These are phyloP conservation scores for Pseudocheirus occidentalis DNA, from an alignment of 2,797 vertebrate genomes.

Conservation along the genomic window DNA sequence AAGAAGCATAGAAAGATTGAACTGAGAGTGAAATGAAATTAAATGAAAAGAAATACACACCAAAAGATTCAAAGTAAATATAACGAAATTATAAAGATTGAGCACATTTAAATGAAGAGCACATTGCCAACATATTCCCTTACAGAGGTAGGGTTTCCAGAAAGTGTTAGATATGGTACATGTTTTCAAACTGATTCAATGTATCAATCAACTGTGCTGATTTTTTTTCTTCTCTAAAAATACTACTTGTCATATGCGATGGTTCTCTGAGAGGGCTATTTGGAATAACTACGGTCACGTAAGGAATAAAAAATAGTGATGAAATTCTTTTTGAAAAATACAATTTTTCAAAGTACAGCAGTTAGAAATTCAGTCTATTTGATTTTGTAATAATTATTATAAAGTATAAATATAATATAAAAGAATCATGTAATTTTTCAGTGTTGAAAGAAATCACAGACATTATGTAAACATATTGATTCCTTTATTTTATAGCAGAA, in stretches of 20 bases:
- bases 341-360: constrained; percentile 39
- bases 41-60: not conserved
- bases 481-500: not conserved
- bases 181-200: not conserved
- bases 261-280: not conserved
- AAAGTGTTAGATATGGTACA: not conserved
- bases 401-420: constrained; percentile 60
- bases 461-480: not conserved
- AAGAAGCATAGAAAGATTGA: not conserved
- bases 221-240: not conserved
- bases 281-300: not conserved
- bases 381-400: constrained; percentile 71
- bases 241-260: not conserved
- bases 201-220: not conserved
- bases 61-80: not conserved
- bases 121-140: not conserved
- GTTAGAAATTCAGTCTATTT: constrained; percentile 72
- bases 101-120: not conserved
- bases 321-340: not conserved
- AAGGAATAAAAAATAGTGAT: not conserved
- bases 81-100: not conserved
- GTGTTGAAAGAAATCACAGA: not conserved
- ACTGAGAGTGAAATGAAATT: not conserved
- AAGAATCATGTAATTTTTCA: constrained; percentile 67
- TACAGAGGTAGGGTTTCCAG: not conserved